Conservation (phyloP, 2,888 invertebrate genomes). For the Ceriagrion tenellum region DNA sequence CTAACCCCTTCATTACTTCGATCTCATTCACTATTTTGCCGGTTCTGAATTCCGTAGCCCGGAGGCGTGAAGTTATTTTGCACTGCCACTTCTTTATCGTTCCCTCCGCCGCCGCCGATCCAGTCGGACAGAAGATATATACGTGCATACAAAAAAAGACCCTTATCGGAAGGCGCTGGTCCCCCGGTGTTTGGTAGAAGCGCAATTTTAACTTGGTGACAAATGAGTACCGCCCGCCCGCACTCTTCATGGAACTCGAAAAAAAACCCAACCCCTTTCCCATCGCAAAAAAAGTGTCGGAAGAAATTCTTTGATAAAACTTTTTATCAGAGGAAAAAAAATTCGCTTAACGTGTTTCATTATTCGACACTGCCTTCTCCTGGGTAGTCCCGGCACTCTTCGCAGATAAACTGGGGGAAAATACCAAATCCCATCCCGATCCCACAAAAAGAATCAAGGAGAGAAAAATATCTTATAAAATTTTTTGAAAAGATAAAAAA, state of each 20-base stretch:
- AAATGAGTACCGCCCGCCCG: slow-evolving; percentile 42
- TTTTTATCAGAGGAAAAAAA: background rate
- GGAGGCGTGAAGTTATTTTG: slow-evolving; percentile 23
- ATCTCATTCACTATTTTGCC: background rate
- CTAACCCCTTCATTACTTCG: background rate
- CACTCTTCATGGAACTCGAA: background rate
- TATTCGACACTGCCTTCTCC: background rate
- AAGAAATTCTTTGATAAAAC: background rate
- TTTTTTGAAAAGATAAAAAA: no score
- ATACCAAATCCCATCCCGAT: no score
- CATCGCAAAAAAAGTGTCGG: background rate
- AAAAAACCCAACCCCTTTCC: background rate
- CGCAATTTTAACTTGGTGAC: slow-evolving; percentile 30
- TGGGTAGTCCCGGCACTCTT: no score
- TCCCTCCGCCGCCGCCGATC: background rate
- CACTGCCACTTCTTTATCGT: slow-evolving; percentile 16
- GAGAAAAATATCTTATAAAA: no score
- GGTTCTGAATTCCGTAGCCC: background rate
- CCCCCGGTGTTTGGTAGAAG: slow-evolving; percentile 17
- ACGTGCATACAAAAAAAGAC: background rate
- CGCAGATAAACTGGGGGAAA: no score
- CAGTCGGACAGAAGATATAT: background rate
- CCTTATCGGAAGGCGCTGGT: slow-evolving; percentile 35
- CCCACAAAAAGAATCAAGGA: no score
- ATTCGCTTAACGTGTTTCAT: background rate